Percentiles rank a stretch among this genome's conserved stretches.
Evolutionary conservation across 2,113 vertebrate genomes (phyloP).

Genomic region (Syngnathus typhle): DNA sequence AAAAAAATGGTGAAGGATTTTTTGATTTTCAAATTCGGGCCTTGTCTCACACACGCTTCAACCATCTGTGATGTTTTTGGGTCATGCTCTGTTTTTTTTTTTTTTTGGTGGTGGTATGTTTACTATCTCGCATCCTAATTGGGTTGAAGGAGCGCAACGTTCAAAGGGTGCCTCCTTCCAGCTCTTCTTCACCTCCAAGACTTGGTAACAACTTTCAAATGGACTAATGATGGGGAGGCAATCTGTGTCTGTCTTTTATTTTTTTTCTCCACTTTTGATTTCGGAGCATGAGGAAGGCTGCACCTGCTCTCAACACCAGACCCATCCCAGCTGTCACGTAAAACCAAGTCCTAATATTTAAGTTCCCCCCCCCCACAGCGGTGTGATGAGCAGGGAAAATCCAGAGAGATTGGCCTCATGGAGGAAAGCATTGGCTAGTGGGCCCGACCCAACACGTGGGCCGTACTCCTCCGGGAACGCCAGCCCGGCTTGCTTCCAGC

Average conservation of each 20-base stretch:
- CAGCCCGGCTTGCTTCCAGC: constrained; percentile 58
- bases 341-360: constrained; percentile 64
- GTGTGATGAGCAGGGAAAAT: constrained; percentile 13
- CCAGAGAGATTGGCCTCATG: constrained; percentile 38
- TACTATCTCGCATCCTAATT: constrained; percentile 64
- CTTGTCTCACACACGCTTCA: too few relatives aligned
- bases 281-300: neutral
- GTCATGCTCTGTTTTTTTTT: neutral
- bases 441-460: constrained; percentile 34
- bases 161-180: constrained; percentile 57
- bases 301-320: constrained; percentile 46
- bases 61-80: neutral
- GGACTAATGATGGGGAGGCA: constrained; percentile 60
- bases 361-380: constrained; percentile 55
- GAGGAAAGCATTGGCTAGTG: constrained; percentile 54
- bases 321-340: constrained; percentile 55
- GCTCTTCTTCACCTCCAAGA: constrained; percentile 57
- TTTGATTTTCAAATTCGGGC: too few relatives aligned
- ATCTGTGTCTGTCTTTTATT: constrained; percentile 23
- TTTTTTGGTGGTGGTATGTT: constrained; percentile 34
- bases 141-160: constrained; percentile 57
- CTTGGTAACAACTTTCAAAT: constrained; percentile 61
- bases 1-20: too few relatives aligned
- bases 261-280: neutral
- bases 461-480: constrained; percentile 52